These are phyloP conservation scores for Polydrusus tereticollis DNA, from an alignment of 2,888 invertebrate genomes.

Conservation along the genomic window DNA sequence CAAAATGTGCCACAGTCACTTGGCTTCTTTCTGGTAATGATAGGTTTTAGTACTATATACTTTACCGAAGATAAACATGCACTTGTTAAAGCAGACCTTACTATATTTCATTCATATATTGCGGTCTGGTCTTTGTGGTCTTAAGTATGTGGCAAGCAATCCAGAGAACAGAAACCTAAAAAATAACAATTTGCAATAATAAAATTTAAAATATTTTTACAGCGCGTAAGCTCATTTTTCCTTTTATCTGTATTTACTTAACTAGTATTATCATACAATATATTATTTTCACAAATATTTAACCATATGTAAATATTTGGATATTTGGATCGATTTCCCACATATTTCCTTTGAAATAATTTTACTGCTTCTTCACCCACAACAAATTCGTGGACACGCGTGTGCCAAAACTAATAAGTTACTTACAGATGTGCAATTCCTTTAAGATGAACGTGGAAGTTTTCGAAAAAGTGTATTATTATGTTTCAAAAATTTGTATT, in stretches of 20 bases:
- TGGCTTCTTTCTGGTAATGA: too few relatives aligned
- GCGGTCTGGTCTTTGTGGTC: too few relatives aligned
- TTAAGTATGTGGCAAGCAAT: too few relatives aligned
- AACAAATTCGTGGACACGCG: neutral
- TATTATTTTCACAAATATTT: neutral
- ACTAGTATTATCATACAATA: neutral
- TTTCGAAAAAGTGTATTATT: neutral
- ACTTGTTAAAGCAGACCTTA: too few relatives aligned
- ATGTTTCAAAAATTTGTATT: too few relatives aligned
- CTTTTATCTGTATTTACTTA: neutral
- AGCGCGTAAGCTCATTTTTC: neutral
- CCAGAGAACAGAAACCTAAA: too few relatives aligned
- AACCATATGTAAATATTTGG: neutral
- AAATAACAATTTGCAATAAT: too few relatives aligned
- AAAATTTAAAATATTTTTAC: neutral
- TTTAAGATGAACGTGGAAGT: neutral
- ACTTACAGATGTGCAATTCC: neutral
- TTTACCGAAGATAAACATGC: too few relatives aligned
- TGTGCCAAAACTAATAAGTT: conserved; percentile 10
- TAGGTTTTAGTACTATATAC: too few relatives aligned
- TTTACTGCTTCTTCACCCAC: neutral
- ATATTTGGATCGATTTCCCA: neutral
- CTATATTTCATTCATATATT: too few relatives aligned
- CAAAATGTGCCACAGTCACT: too few relatives aligned
- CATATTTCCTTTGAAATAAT: conserved; percentile 3